These are phyloP conservation scores for Petrolisthes manimaculis DNA, from an alignment of 2,888 invertebrate genomes.

Conservation along the genomic window DNA sequence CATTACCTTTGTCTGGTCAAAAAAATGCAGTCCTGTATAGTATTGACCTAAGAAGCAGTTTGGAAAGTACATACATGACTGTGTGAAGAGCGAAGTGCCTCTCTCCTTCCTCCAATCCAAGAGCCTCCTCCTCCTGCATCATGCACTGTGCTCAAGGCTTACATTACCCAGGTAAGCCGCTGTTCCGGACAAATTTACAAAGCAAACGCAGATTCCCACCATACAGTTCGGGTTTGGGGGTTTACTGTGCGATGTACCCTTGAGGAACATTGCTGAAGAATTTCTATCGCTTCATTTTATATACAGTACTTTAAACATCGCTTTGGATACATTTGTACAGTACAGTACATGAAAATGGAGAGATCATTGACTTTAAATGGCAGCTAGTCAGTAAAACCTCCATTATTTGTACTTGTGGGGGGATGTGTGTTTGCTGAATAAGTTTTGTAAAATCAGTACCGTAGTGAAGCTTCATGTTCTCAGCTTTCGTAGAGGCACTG, in stretches of 20 bases:
- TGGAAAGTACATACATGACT: not conserved
- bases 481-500: too few species aligned
- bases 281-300: not conserved
- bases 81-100: constrained; percentile 9
- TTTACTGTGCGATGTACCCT: constrained; percentile 31
- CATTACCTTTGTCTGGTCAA: too few species aligned
- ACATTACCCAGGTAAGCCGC: constrained; percentile 4
- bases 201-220: constrained; percentile 39
- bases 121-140: constrained; percentile 7
- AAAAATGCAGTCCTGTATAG: too few species aligned
- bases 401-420: constrained; percentile 9
- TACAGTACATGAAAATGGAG: not conserved
- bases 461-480: not conserved
- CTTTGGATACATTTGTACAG: not conserved
- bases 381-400: not conserved
- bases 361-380: not conserved
- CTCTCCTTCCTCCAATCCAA: constrained; percentile 5
- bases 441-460: not conserved
- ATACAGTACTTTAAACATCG: not conserved
- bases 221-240: constrained; percentile 46
- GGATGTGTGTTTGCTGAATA: constrained; percentile 18
- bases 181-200: not conserved
- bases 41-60: too few species aligned
- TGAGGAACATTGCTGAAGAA: not conserved
- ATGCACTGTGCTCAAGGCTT: constrained; percentile 13